phyloP scores from a whole-genome alignment of 2,113 vertebrate species.

The Prolemur simus region DNA sequence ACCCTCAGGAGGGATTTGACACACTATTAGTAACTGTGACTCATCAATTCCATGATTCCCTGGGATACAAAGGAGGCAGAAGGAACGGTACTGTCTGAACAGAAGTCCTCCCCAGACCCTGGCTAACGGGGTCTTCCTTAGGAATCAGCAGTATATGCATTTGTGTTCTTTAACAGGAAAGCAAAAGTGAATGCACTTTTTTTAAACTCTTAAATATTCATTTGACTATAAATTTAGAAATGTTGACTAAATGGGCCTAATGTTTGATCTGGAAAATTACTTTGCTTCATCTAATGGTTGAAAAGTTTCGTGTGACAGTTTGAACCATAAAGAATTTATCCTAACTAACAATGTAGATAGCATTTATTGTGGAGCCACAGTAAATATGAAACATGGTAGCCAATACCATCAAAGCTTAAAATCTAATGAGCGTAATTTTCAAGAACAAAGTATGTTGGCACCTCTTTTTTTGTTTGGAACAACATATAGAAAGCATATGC shows the following conservation, averaged over 20 bases:
- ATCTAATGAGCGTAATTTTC: background rate
- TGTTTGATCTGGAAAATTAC: background rate
- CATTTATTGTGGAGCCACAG: background rate
- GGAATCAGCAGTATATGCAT: background rate
- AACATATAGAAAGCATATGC: background rate
- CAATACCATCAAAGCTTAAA: background rate
- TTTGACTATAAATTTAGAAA: constrained; percentile 23
- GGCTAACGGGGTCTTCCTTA: background rate
- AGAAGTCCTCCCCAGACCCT: background rate
- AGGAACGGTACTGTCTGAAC: background rate
- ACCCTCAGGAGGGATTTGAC: background rate
- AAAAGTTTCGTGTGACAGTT: background rate
- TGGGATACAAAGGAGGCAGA: background rate
- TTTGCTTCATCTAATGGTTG: background rate
- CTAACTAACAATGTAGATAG: background rate
- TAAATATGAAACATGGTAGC: background rate
- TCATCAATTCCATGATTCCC: background rate
- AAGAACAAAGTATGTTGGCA: background rate
- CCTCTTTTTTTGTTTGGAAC: background rate
- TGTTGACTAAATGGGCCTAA: background rate
- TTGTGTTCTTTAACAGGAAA: background rate
- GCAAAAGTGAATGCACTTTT: background rate
- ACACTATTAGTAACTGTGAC: background rate
- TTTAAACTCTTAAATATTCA: background rate
- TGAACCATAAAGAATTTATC: constrained; percentile 10